Percentiles rank a stretch among this genome's conserved stretches.
Conservation (phyloP, 2,113 vertebrate species). For the Caloenas nicobarica region DNA sequence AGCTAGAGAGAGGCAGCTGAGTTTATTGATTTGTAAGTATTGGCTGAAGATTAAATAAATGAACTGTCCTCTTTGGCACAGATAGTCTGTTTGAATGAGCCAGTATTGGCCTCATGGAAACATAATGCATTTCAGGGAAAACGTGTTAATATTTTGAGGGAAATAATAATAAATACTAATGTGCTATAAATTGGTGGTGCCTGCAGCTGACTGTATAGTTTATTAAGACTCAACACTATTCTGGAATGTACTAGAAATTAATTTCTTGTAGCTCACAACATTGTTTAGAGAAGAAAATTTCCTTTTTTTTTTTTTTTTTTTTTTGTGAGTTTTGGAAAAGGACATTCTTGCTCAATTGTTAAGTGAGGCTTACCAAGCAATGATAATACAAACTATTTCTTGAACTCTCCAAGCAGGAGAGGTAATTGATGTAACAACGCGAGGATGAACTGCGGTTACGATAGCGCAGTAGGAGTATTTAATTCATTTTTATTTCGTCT, state of each 20-base stretch:
- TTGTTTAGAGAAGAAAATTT: not conserved
- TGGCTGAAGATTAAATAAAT: not conserved
- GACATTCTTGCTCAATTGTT: not conserved
- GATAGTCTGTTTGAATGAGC: not conserved
- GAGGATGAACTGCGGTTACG: not conserved
- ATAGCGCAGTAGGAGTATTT: not conserved
- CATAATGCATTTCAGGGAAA: not conserved
- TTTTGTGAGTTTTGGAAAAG: not conserved
- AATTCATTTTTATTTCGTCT: not conserved
- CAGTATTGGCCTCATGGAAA: not conserved
- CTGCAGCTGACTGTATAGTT: not conserved
- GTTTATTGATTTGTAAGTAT: not conserved
- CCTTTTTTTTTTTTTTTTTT: not conserved
- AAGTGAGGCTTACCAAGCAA: not conserved
- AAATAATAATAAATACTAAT: not conserved
- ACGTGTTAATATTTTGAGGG: not conserved
- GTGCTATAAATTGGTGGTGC: not conserved
- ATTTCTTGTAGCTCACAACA: not conserved
- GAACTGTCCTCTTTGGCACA: not conserved
- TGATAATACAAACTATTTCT: not conserved
- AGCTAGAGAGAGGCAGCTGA: not conserved
- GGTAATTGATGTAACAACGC: not conserved
- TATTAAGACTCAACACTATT: not conserved
- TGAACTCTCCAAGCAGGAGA: not conserved
- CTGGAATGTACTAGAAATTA: not conserved